These are phyloP conservation scores for Choristoneura rosaceana DNA, from an alignment of 2,888 invertebrate species.

Conservation along the genomic window DNA sequence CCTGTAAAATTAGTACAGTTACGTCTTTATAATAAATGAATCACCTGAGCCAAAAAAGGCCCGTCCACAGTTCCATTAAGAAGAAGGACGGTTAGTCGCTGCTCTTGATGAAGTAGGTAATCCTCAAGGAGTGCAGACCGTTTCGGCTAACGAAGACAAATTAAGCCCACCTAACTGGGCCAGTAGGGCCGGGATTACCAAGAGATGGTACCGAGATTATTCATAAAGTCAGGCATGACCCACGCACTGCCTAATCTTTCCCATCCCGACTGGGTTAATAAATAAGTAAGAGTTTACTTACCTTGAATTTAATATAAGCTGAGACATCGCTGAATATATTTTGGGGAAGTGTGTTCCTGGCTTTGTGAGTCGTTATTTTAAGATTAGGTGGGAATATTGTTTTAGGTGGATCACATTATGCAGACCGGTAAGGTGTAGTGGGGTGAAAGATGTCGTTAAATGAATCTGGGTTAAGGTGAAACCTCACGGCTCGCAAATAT, in stretches of 20 bases:
- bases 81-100: slow-evolving; percentile 41
- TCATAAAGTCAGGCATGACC: slow-evolving; percentile 43
- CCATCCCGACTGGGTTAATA: slow-evolving; percentile 43
- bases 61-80: slow-evolving; percentile 45
- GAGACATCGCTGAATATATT: slow-evolving; percentile 17
- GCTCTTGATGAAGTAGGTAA: slow-evolving; percentile 45
- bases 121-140: slow-evolving; percentile 44
- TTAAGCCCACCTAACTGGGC: slow-evolving; percentile 62
- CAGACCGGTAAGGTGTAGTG: slow-evolving; percentile 5
- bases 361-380: slow-evolving; percentile 23
- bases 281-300: slow-evolving; percentile 31
- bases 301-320: slow-evolving; percentile 25
- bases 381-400: slow-evolving; percentile 17
- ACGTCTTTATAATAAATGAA: slow-evolving; percentile 27
- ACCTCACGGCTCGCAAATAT: neutral
- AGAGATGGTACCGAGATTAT: slow-evolving; percentile 45
- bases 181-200: slow-evolving; percentile 50
- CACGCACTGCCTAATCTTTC: slow-evolving; percentile 39
- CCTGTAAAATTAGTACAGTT: slow-evolving; percentile 18
- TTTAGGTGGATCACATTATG: slow-evolving; percentile 20
- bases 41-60: slow-evolving; percentile 38
- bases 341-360: slow-evolving; percentile 7
- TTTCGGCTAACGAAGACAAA: slow-evolving; percentile 75
- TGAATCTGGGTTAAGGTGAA: neutral
- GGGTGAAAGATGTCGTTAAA: neutral